These are phyloP conservation scores for Lucilia cuprina DNA, from an alignment of 1,140 invertebrate species.

Conservation along the genomic window DNA sequence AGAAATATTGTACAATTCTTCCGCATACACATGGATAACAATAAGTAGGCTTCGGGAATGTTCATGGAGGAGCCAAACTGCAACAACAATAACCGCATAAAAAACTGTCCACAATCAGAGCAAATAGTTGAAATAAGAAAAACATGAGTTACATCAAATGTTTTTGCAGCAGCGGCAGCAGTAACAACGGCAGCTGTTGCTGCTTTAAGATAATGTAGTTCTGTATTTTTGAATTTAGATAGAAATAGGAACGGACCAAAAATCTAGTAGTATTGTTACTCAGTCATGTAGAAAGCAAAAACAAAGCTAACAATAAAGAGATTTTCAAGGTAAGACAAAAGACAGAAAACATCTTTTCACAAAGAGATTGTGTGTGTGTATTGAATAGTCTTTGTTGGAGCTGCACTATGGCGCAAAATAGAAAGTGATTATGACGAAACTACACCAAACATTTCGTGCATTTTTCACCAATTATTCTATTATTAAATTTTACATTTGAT, in stretches of 20 bases:
- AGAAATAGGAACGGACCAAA: not conserved
- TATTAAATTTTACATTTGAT: too few species aligned
- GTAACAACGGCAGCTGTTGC: not conserved
- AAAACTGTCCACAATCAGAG: slow-evolving; percentile 31
- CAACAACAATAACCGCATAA: not conserved
- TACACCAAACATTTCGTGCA: too few species aligned
- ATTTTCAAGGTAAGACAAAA: slow-evolving; percentile 34
- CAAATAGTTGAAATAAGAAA: slow-evolving; percentile 19
- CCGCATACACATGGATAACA: slow-evolving; percentile 13
- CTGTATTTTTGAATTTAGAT: not conserved
- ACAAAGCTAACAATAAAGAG: slow-evolving; percentile 15
- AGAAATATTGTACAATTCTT: slow-evolving; percentile 15
- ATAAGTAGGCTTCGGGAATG: slow-evolving; percentile 16
- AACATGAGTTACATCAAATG: slow-evolving; percentile 11
- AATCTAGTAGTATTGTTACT: not conserved
- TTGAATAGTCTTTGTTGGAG: not conserved
- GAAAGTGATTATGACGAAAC: not conserved
- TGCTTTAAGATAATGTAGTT: not conserved
- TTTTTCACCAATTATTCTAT: too few species aligned
- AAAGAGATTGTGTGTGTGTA: not conserved
- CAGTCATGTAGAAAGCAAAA: not conserved
- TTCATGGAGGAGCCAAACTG: not conserved
- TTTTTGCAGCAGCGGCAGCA: not conserved
- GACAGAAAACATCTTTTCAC: not conserved
- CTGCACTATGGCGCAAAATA: not conserved